Evolutionary conservation across 1,140 invertebrate genomes (phyloP).

Genomic region (Ceratina japonica): DNA sequence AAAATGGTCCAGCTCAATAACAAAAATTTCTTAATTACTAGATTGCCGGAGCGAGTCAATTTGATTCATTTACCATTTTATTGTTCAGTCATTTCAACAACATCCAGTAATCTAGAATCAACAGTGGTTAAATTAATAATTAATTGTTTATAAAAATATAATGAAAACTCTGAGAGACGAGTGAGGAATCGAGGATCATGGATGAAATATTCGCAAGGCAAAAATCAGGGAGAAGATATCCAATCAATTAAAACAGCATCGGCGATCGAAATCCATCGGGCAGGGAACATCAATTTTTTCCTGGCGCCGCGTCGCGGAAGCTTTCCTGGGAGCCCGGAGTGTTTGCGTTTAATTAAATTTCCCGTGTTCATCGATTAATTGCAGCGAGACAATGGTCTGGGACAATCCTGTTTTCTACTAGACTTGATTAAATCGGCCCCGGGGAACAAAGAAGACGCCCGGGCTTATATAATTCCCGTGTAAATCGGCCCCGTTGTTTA

Average conservation of each 20-base stretch:
- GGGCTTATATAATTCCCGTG: slow-evolving; percentile 13
- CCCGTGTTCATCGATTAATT: slow-evolving; percentile 37
- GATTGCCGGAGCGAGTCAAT: too few species aligned
- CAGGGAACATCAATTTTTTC: neutral
- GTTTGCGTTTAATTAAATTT: slow-evolving; percentile 37
- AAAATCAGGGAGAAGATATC: neutral
- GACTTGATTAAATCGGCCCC: slow-evolving; percentile 27
- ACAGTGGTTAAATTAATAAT: too few species aligned
- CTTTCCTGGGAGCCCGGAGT: neutral
- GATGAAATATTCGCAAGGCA: too few species aligned
- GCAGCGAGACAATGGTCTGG: slow-evolving; percentile 10
- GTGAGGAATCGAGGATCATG: too few species aligned
- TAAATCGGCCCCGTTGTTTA: slow-evolving; percentile 6
- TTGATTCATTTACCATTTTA: too few species aligned
- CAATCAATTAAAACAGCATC: neutral
- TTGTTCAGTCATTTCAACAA: too few species aligned
- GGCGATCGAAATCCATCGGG: neutral
- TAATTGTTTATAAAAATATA: too few species aligned
- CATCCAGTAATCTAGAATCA: too few species aligned
- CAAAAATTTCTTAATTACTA: too few species aligned
- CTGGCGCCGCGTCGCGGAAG: neutral
- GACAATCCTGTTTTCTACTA: slow-evolving; percentile 35
- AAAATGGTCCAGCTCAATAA: too few species aligned
- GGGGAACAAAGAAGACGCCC: slow-evolving; percentile 22
- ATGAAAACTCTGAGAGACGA: too few species aligned